Evolutionary conservation across 1,140 invertebrate species (phyloP).

Genomic region (Aphelinus certus): DNA sequence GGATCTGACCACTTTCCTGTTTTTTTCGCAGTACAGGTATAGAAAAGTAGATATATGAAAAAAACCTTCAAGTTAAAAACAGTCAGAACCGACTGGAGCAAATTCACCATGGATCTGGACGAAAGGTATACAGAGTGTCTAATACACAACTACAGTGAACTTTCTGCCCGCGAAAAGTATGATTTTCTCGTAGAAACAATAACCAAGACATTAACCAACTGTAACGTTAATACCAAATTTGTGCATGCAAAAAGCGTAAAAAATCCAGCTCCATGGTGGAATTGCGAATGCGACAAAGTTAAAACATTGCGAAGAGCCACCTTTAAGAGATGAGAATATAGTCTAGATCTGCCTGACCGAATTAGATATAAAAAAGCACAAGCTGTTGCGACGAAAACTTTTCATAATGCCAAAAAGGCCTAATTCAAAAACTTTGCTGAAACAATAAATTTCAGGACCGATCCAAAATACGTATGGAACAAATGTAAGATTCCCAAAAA

Average conservation of each 20-base stretch:
- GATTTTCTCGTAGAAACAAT: not conserved
- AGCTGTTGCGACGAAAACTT: constrained; percentile 20
- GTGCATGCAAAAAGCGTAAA: not conserved
- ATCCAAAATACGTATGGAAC: constrained; percentile 2
- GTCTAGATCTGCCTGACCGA: constrained; percentile 6
- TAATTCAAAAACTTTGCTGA: constrained; percentile 12
- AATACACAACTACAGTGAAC: not conserved
- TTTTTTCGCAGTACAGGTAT: constrained; percentile 37
- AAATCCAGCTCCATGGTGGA: constrained; percentile 39
- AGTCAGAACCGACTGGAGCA: not conserved
- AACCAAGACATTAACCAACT: not conserved
- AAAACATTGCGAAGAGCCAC: constrained; percentile 19
- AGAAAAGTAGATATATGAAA: constrained; percentile 34
- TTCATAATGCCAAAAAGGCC: constrained; percentile 33
- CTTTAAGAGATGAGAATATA: constrained; percentile 35
- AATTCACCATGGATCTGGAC: not conserved
- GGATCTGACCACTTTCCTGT: too few species aligned
- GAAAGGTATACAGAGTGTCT: not conserved
- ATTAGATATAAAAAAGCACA: constrained; percentile 34
- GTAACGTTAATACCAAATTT: not conserved
- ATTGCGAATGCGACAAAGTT: constrained; percentile 30
- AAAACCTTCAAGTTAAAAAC: constrained; percentile 14
- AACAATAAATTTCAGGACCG: not conserved
- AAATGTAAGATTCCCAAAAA: constrained; percentile 3
- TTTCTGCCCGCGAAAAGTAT: not conserved